phyloP scores from a whole-genome alignment of 2,888 invertebrate genomes.

The Eledone cirrhosa region DNA sequence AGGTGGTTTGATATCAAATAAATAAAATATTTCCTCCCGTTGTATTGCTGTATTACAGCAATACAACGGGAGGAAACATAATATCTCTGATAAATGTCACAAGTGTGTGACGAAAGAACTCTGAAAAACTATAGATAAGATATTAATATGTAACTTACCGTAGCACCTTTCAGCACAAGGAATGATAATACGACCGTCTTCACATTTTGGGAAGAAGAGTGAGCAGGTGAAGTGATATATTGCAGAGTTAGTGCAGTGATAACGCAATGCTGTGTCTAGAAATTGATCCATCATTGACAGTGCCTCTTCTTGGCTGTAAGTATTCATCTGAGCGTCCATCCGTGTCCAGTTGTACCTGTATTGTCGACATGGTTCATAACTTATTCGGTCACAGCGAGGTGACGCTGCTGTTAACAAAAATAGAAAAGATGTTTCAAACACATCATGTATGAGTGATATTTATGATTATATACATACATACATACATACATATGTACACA shows the following conservation, averaged over 20 bases:
- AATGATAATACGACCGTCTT: neutral
- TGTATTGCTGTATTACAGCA: too few relatives aligned
- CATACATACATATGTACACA: too few relatives aligned
- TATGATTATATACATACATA: too few relatives aligned
- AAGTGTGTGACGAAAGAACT: too few relatives aligned
- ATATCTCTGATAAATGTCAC: too few relatives aligned
- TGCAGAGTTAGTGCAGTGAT: neutral
- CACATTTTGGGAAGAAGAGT: neutral
- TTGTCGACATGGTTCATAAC: neutral
- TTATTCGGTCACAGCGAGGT: neutral
- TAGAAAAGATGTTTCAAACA: neutral
- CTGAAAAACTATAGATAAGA: too few relatives aligned
- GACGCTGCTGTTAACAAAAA: neutral
- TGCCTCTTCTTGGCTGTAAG: constrained; percentile 12
- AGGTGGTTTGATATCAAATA: too few relatives aligned
- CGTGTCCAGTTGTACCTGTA: constrained; percentile 14
- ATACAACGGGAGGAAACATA: too few relatives aligned
- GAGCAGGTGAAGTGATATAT: constrained; percentile 5
- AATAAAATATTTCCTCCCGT: too few relatives aligned
- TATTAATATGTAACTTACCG: constrained; percentile 1
- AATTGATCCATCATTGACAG: constrained; percentile 20
- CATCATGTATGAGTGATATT: too few relatives aligned
- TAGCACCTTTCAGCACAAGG: neutral
- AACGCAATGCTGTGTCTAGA: neutral
- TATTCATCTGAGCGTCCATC: constrained; percentile 22